These are phyloP conservation scores for Eulemur mongoz DNA, from an alignment of 2,797 vertebrate species.

Conservation along the genomic window DNA sequence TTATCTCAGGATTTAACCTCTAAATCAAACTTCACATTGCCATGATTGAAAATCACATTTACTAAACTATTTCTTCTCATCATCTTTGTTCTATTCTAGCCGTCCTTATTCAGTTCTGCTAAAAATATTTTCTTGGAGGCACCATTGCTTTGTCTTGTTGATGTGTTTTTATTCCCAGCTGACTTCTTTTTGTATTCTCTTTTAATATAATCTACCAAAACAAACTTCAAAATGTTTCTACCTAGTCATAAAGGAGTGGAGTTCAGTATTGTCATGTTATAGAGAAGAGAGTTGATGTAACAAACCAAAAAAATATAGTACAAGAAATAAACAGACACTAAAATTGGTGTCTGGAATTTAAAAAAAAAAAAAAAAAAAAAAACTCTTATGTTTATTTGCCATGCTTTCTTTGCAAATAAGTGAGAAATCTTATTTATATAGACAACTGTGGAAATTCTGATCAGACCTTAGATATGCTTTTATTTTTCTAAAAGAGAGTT, in stretches of 20 bases:
- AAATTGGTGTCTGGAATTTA: background rate
- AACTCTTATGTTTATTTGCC: background rate
- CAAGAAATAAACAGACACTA: background rate
- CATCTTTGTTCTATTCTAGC: background rate
- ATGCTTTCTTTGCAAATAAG: conserved; percentile 15
- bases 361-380: background rate
- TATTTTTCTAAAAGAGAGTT: background rate
- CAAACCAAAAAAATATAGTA: background rate
- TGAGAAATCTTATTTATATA: background rate
- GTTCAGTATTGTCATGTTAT: background rate
- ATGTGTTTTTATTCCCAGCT: background rate
- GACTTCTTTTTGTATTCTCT: background rate
- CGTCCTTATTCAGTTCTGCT: conserved; percentile 8
- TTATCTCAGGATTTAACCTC: background rate
- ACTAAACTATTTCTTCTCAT: background rate
- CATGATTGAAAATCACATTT: background rate
- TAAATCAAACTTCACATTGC: background rate
- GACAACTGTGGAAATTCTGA: background rate
- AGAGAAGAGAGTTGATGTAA: background rate
- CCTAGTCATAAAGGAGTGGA: background rate
- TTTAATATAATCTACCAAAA: conserved; percentile 22
- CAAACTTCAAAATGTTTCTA: background rate
- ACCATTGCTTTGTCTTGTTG: background rate
- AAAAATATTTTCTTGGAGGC: background rate
- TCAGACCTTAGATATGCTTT: background rate